phyloP scores from a whole-genome alignment of 2,113 vertebrate genomes.

The Spea multiplicata region DNA sequence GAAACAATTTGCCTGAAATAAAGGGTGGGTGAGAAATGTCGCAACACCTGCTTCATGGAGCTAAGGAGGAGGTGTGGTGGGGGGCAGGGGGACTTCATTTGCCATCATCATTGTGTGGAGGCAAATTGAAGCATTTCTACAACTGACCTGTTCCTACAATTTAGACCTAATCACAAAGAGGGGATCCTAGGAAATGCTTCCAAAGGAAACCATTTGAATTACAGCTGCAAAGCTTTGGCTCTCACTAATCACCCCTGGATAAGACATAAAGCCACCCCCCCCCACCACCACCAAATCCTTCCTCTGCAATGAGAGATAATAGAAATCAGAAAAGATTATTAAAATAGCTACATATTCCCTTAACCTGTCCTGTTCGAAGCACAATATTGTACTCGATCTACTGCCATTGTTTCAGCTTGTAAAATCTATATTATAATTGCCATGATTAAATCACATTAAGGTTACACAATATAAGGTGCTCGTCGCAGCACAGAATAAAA shows the following conservation, averaged over 20 bases:
- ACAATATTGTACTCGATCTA: slow-evolving; percentile 16
- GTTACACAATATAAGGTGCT: slow-evolving; percentile 33
- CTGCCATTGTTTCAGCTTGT: slow-evolving; percentile 17
- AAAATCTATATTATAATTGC: slow-evolving; percentile 18
- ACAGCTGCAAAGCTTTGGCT: slow-evolving; percentile 13
- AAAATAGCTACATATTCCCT: slow-evolving; percentile 24
- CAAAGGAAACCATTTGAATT: slow-evolving; percentile 38
- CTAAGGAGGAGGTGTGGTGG: slow-evolving; percentile 16
- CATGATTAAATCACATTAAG: slow-evolving; percentile 24
- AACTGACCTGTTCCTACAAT: slow-evolving; percentile 39
- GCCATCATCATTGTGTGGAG: slow-evolving; percentile 35
- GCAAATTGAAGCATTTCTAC: slow-evolving; percentile 46
- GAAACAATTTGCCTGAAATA: slow-evolving; percentile 33
- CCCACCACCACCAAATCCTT: not conserved
- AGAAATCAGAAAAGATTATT: slow-evolving; percentile 11
- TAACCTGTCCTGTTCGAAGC: slow-evolving; percentile 25
- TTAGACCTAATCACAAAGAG: slow-evolving; percentile 43
- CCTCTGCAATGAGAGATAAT: slow-evolving; percentile 8
- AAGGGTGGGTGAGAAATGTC: slow-evolving; percentile 29
- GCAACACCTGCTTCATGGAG: slow-evolving; percentile 27
- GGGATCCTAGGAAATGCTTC: slow-evolving; percentile 35
- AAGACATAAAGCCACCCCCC: not conserved
- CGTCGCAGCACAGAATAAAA: slow-evolving; percentile 10
- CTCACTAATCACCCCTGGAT: slow-evolving; percentile 30
- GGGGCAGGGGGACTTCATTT: slow-evolving; percentile 32